Evolutionary conservation across 2,113 vertebrate genomes (phyloP), one percentile per base, ranked within the genome.

Genomic region (Amia ocellicauda): DNA sequence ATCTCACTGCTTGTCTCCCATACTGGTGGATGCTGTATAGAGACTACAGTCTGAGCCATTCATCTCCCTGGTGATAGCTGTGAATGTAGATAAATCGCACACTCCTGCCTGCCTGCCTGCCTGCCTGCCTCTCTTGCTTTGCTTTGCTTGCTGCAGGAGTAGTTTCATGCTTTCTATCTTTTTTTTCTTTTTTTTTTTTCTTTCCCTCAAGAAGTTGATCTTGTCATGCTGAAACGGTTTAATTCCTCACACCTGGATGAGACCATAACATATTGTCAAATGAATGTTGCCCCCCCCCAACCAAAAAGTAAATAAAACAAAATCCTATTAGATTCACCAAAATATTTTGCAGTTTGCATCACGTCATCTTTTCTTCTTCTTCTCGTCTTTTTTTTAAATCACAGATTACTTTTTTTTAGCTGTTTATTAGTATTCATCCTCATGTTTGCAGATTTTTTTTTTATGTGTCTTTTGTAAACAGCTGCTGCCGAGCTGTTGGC

Each of bases 11-110:
- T 86, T 78, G 81, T 82, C 83, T 91, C 84, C 85, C 81, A 85
- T 87, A 88, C 73, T 78, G 75, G 85, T 88, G 80, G 86, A 90
- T 85, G 83, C 83, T 81, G 83, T 85, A 74, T 63, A 68, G 63
- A 82, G 70, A 58, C 70, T 76, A 72, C 74, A 73, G 71, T 58
- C 66, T 70, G 57, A 88, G 65, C 83, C 91, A 90, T 91, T 90
- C 84, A 93, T 92, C 90, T 91, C 91, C 89, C 86, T 85, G 82
- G 88, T 86, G 88, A 90, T 89, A 90, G 88, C 90, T 85, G 80
- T 86, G 87, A 91, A 91, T 89, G 88, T 87, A 92, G 87, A 91
- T 91, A 89, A 92, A 92, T 89, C 83, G 83, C 84, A 89, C 74
- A 75, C 85, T 81, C 85, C 78, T 88, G 86, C 88, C 87, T 88